Conservation (phyloP, 2,113 vertebrate genomes). For the Gambusia holbrooki region DNA sequence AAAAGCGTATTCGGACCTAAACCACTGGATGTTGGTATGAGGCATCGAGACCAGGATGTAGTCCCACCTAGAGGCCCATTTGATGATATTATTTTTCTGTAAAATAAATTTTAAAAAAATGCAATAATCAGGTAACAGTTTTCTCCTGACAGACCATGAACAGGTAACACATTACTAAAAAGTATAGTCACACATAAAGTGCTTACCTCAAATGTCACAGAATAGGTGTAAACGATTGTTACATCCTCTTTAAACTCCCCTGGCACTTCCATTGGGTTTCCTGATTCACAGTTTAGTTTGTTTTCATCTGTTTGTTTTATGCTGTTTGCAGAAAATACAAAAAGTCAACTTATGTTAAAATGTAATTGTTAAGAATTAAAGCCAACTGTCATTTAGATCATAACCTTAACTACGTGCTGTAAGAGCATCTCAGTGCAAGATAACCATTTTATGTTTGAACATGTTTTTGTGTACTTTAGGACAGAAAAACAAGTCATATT, state of each 20-base stretch:
- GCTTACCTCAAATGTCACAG: constrained; percentile 86
- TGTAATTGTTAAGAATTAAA: background rate
- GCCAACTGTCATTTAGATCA: no score
- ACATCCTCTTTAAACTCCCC: constrained; percentile 81
- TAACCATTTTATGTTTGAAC: no score
- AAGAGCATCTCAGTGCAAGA: no score
- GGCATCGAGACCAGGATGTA: constrained; percentile 99
- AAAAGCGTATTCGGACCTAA: constrained; percentile 82
- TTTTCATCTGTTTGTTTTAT: constrained; percentile 84
- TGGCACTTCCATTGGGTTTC: constrained; percentile 89
- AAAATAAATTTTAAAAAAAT: constrained; percentile 1
- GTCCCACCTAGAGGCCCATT: constrained; percentile 98
- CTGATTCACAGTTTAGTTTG: constrained; percentile 81
- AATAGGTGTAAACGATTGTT: constrained; percentile 89
- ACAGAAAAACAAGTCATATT: no score
- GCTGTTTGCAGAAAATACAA: constrained; percentile 72
- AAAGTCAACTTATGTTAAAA: background rate
- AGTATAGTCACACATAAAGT: background rate
- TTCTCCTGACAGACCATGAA: background rate
- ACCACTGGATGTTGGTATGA: constrained; percentile 99
- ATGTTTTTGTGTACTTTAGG: no score
- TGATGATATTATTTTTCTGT: constrained; percentile 88
- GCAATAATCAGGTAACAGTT: background rate
- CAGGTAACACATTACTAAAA: background rate
- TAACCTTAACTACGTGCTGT: no score